Evolutionary conservation across 1,140 invertebrate genomes (phyloP), one percentile per base, ranked within the genome.

Genomic region (Chelonus insularis): DNA sequence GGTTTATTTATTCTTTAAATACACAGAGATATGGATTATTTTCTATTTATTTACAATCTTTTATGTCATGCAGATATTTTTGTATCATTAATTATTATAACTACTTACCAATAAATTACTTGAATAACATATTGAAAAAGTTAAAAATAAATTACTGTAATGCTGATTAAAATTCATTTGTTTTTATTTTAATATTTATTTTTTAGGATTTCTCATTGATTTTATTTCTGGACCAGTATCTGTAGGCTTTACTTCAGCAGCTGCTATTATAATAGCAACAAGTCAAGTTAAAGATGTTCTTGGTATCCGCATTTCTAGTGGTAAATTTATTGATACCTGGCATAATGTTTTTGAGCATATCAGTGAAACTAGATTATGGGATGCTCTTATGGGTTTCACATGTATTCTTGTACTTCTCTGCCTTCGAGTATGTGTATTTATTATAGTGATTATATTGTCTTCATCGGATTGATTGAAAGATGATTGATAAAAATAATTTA

Each of bases 141-240:
- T n/a, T n/a, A n/a, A n/a, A 41, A 32, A 41, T 56, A 7, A 41
- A 11, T 52, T n/a, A n/a, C n/a, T n/a, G n/a, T n/a, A n/a, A n/a
- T n/a, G n/a, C n/a, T n/a, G n/a, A n/a, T n/a, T n/a, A n/a, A n/a
- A n/a, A n/a, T n/a, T n/a, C n/a, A n/a, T n/a, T n/a, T n/a, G n/a
- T n/a, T n/a, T n/a, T n/a, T n/a, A n/a, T n/a, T n/a, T n/a, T n/a
- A n/a, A n/a, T n/a, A n/a, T 32, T 43, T 45, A 18, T 32, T 36
- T 32, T 64, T 56, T 80, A 94, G 93, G 94, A 50, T 95, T 95
- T 75, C 79, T 96, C 60, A 90, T 95, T 62, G 92, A 95, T 77
- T 96, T 94, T 80, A 95, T 96, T 67, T 94, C 92, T 21, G 89
- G 91, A 32, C 92, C 93, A n/a, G 93, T 96, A 14, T 93, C 93